phyloP scores from a whole-genome alignment of 2,797 vertebrate species.

The Otolemur crassicaudatus region DNA sequence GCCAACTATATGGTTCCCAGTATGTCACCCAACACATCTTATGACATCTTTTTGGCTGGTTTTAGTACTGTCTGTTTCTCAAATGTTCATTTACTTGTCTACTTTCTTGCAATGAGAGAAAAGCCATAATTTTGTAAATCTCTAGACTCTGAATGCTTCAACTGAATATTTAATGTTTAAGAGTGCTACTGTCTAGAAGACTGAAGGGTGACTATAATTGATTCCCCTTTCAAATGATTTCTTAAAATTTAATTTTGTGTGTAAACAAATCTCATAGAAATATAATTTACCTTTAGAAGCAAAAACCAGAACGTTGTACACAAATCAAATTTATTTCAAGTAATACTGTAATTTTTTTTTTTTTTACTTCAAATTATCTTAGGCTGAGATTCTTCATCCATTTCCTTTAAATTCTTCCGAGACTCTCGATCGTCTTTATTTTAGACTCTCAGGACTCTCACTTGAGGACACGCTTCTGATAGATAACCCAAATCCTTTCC shows the following conservation, averaged over 20 bases:
- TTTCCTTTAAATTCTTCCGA: constrained; percentile 20
- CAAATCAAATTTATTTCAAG: neutral
- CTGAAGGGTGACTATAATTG: neutral
- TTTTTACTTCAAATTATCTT: constrained; percentile 20
- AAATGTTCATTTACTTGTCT: neutral
- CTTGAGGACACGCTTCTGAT: neutral
- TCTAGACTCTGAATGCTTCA: neutral
- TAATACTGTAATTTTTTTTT: neutral
- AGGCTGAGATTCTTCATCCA: neutral
- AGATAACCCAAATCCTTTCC: neutral
- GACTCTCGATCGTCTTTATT: neutral
- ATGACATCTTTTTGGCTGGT: neutral
- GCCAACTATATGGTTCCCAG: neutral
- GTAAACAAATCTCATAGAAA: neutral
- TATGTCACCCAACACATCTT: neutral
- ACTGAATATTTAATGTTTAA: constrained; percentile 7
- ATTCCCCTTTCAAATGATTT: neutral
- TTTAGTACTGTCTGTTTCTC: neutral
- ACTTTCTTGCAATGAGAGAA: neutral
- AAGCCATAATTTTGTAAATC: neutral
- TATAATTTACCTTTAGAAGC: neutral
- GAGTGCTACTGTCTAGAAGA: constrained; percentile 13
- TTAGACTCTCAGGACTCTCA: neutral
- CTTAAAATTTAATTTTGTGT: constrained; percentile 49
- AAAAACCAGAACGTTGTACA: neutral